Conservation (phyloP, 1,140 invertebrate genomes). For the Glossosoma conforme region DNA sequence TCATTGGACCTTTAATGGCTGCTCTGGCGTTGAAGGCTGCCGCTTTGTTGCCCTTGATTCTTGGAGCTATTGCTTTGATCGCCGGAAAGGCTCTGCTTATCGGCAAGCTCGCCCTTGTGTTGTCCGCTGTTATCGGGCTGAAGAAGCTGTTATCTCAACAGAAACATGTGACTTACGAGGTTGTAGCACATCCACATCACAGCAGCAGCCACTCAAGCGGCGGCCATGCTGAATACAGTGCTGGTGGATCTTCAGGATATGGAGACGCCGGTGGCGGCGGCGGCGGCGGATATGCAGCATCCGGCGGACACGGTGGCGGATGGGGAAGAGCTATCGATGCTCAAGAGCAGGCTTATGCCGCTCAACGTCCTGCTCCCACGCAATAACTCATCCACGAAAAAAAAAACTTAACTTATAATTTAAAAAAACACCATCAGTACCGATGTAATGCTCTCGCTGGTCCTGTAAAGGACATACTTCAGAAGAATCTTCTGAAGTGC, state of each 20-base stretch:
- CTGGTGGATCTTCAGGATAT: conserved; percentile 51
- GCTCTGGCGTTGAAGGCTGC: conserved; percentile 72
- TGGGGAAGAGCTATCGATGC: conserved; percentile 70
- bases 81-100: conserved; percentile 79
- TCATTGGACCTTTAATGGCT: conserved; percentile 70
- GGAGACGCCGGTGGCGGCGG: conserved; percentile 49
- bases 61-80: conserved; percentile 75
- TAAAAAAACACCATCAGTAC: conserved; percentile 18
- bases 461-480: too few species aligned
- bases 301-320: conserved; percentile 55
- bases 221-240: conserved; percentile 62
- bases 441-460: conserved; percentile 26
- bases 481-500: conserved; percentile 10
- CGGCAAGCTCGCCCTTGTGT: conserved; percentile 76
- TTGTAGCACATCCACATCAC: conserved; percentile 77
- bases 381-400: conserved; percentile 32
- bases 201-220: conserved; percentile 54
- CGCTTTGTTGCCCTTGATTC: conserved; percentile 67
- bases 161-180: conserved; percentile 81
- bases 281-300: conserved; percentile 51
- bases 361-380: conserved; percentile 58
- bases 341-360: conserved; percentile 69
- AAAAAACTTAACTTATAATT: too few species aligned
- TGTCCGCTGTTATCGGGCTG: conserved; percentile 74
- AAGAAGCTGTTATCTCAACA: conserved; percentile 71